phyloP scores from a whole-genome alignment of 2,113 vertebrate genomes.

The Pipa parva region DNA sequence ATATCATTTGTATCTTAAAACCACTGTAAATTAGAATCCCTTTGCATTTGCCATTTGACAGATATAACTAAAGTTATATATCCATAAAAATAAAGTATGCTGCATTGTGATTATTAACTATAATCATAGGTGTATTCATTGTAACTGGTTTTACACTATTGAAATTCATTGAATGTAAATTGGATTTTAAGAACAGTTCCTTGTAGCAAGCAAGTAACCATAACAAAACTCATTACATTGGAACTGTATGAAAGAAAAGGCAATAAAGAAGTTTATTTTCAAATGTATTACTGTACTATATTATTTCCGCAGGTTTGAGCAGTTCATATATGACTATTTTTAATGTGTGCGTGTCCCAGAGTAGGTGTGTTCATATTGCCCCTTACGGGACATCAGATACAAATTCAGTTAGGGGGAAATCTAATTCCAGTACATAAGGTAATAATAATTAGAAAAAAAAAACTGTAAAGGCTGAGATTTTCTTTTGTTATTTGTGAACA shows the following conservation, averaged over 20 bases:
- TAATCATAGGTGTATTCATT: constrained; percentile 29
- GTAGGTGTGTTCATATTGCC: too few species aligned
- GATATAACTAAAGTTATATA: constrained; percentile 27
- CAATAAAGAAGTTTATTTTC: not conserved
- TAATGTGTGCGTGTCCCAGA: too few species aligned
- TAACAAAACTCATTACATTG: constrained; percentile 25
- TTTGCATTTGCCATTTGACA: constrained; percentile 24
- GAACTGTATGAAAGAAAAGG: not conserved
- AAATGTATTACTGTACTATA: not conserved
- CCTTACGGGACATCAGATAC: too few species aligned
- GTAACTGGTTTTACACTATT: constrained; percentile 35
- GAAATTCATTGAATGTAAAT: constrained; percentile 36
- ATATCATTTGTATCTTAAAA: constrained; percentile 2
- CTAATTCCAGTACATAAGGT: too few species aligned
- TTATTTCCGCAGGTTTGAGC: not conserved
- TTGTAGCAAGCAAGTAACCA: constrained; percentile 26
- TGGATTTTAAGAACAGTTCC: constrained; percentile 33
- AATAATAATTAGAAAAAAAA: too few species aligned
- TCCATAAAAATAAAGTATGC: constrained; percentile 25
- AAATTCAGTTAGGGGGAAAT: too few species aligned
- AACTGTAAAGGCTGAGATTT: too few species aligned
- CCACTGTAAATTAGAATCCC: constrained; percentile 10
- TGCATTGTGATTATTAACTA: constrained; percentile 25
- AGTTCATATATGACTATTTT: too few species aligned
- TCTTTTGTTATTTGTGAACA: too few species aligned